phyloP scores from a whole-genome alignment of 2,113 vertebrate species.

The Hoplias malabaricus region DNA sequence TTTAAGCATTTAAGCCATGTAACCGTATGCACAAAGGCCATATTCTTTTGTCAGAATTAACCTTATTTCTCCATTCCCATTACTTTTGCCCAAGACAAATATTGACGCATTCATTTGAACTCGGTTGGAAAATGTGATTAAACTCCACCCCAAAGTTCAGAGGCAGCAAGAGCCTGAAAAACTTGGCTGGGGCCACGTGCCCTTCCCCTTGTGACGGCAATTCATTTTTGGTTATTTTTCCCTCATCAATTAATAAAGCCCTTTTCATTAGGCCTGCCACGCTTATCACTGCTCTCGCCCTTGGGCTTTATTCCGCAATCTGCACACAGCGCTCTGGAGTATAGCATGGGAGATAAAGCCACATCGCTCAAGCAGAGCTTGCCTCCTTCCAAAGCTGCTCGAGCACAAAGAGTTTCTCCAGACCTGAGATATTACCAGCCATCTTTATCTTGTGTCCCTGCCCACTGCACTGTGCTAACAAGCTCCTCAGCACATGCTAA shows the following conservation, averaged over 20 bases:
- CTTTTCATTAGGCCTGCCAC: constrained; percentile 18
- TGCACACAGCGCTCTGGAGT: not conserved
- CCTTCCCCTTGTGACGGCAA: not conserved
- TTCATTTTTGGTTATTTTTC: not conserved
- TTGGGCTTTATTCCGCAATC: not conserved
- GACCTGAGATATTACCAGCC: not conserved
- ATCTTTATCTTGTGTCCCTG: not conserved
- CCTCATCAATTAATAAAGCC: constrained; percentile 16
- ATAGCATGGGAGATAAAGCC: not conserved
- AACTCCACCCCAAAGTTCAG: not conserved
- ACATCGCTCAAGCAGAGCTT: not conserved
- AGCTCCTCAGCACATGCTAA: too few relatives aligned
- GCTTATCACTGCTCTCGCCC: constrained; percentile 2
- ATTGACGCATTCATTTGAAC: not conserved
- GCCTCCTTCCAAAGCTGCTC: not conserved
- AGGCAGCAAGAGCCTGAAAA: not conserved
- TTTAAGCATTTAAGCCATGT: not conserved
- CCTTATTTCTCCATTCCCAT: not conserved
- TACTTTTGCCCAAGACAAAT: not conserved
- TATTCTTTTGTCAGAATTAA: not conserved
- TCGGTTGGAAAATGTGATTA: constrained; percentile 2
- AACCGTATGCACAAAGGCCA: too few relatives aligned
- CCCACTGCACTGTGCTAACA: not conserved
- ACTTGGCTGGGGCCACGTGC: not conserved
- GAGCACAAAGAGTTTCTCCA: not conserved